Conservation (phyloP, 2,888 invertebrate species). For the Spodoptera littoralis region DNA sequence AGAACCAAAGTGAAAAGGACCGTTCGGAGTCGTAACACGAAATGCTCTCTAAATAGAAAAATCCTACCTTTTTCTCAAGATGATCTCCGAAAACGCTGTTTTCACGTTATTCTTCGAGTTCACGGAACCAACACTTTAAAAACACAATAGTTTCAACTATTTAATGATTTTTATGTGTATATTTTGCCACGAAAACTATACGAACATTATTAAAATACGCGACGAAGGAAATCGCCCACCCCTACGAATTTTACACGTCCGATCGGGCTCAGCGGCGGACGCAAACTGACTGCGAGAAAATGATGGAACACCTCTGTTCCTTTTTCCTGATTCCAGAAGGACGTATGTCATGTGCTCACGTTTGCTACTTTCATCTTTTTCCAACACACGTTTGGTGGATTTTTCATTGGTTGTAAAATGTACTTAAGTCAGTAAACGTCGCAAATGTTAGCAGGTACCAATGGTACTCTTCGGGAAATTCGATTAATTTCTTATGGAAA, state of each 20-base stretch:
- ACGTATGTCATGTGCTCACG: slow-evolving; percentile 55
- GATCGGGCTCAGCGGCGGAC: slow-evolving; percentile 50
- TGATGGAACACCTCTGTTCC: slow-evolving; percentile 74
- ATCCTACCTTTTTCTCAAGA: slow-evolving; percentile 51
- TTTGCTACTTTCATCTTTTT: slow-evolving; percentile 34
- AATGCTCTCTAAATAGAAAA: slow-evolving; percentile 38
- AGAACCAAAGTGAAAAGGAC: slow-evolving; percentile 53
- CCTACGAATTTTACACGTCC: slow-evolving; percentile 56
- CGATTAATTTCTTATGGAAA: slow-evolving; percentile 64
- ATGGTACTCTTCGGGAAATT: slow-evolving; percentile 59
- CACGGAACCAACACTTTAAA: slow-evolving; percentile 42
- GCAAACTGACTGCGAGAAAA: slow-evolving; percentile 72
- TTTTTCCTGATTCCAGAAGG: slow-evolving; percentile 57
- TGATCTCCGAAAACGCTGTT: slow-evolving; percentile 10
- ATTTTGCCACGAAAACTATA: slow-evolving; percentile 38
- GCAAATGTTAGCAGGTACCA: slow-evolving; percentile 73
- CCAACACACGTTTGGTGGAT: fast-evolving
- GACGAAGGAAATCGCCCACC: slow-evolving; percentile 39
- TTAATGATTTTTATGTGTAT: slow-evolving; percentile 8
- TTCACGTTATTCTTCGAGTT: slow-evolving; percentile 11
- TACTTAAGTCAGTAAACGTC: slow-evolving; percentile 36
- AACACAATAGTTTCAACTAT: slow-evolving; percentile 30
- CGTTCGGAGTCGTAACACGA: slow-evolving; percentile 50
- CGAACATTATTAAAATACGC: slow-evolving; percentile 47
- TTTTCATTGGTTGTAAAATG: slow-evolving; percentile 3